phyloP scores from a whole-genome alignment of 2,888 invertebrate genomes.

The Parasteatoda lunata region DNA sequence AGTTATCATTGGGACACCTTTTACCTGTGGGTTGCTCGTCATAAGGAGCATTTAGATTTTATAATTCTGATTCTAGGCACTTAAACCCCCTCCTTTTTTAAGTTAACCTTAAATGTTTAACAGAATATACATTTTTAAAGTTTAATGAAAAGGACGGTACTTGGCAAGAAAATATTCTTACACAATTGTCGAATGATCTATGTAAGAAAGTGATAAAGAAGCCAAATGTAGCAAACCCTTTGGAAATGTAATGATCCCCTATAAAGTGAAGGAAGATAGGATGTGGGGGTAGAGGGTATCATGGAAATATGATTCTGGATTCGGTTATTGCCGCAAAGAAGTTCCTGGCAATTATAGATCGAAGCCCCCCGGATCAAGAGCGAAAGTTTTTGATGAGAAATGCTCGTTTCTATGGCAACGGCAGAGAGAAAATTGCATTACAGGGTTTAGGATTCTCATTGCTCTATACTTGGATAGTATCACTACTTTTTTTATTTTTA shows the following conservation, averaged over 20 bases:
- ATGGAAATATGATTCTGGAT: conserved; percentile 64
- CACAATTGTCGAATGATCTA: not conserved
- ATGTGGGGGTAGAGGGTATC: conserved; percentile 29
- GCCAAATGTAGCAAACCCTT: conserved; percentile 38
- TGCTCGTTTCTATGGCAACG: conserved; percentile 55
- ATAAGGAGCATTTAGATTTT: too few species aligned
- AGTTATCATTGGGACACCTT: too few species aligned
- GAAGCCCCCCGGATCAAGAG: conserved; percentile 53
- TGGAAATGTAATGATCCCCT: conserved; percentile 40
- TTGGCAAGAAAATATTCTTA: not conserved
- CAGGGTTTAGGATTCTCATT: conserved; percentile 52
- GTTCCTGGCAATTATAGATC: conserved; percentile 67
- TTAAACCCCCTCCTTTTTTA: too few species aligned
- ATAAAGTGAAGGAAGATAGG: conserved; percentile 26
- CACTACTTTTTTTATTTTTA: conserved; percentile 36
- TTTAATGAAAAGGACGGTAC: not conserved
- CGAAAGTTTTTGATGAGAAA: conserved; percentile 68
- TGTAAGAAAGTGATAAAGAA: conserved; percentile 16
- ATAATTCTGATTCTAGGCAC: too few species aligned
- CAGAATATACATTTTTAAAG: too few species aligned
- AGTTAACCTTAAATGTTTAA: too few species aligned
- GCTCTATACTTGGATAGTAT: conserved; percentile 25
- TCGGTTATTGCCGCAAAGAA: conserved; percentile 57
- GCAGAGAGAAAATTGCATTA: conserved; percentile 56
- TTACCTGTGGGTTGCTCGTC: too few species aligned